Conservation (phyloP, 2,797 vertebrate species). For the Pygocentrus nattereri region DNA sequence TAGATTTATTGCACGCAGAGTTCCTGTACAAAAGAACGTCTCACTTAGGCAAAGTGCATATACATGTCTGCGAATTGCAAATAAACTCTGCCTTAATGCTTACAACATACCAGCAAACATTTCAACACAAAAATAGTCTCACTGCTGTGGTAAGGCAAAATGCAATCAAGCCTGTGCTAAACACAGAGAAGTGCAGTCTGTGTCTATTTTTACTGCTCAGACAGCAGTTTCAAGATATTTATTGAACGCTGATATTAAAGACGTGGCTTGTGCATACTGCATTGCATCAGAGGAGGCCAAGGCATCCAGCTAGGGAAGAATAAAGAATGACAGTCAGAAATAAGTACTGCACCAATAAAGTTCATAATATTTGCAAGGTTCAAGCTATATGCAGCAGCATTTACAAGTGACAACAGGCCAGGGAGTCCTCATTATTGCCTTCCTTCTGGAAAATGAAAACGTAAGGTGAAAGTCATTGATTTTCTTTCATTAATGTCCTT, state of each 20-base stretch:
- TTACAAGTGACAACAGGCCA: slow-evolving; percentile 23
- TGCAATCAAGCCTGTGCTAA: slow-evolving; percentile 62
- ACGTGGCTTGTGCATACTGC: slow-evolving; percentile 53
- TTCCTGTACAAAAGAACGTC: slow-evolving; percentile 46
- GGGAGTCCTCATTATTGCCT: slow-evolving; percentile 35
- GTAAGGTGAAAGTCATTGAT: not conserved
- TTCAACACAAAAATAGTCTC: slow-evolving; percentile 27
- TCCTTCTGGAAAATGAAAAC: not conserved
- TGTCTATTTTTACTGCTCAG: slow-evolving; percentile 23
- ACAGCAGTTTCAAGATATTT: slow-evolving; percentile 30
- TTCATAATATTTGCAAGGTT: slow-evolving; percentile 3
- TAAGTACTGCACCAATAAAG: slow-evolving; percentile 19
- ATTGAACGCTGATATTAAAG: slow-evolving; percentile 38
- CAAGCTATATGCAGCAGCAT: slow-evolving; percentile 38
- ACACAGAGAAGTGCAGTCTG: slow-evolving; percentile 61
- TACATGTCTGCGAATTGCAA: slow-evolving; percentile 38
- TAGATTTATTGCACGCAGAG: slow-evolving; percentile 61
- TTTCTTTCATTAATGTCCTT: not conserved
- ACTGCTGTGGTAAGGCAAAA: slow-evolving; percentile 45
- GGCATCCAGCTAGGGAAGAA: slow-evolving; percentile 39
- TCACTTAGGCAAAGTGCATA: slow-evolving; percentile 53
- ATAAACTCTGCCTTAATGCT: slow-evolving; percentile 22
- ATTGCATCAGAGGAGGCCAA: slow-evolving; percentile 56
- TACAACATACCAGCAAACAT: slow-evolving; percentile 37
- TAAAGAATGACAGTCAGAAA: slow-evolving; percentile 9